phyloP scores from a whole-genome alignment of 35 echinoderm and acorn worm species.

The Strongylocentrotus purpuratus region DNA sequence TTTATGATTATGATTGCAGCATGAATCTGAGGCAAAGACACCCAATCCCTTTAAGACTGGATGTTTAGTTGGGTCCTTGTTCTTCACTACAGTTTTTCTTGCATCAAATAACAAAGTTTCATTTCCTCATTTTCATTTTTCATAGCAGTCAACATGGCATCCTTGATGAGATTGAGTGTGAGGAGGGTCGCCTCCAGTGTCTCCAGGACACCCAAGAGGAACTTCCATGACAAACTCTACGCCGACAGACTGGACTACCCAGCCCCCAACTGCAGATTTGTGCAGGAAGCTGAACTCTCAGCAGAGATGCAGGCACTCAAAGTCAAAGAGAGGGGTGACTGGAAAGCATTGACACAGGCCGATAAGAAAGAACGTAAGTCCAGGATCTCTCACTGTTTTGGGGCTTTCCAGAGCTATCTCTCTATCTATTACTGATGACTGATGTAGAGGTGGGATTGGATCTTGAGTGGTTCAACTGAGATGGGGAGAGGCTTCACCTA shows the following conservation, averaged over 20 bases:
- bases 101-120: too few relatives aligned
- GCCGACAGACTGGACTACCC: constrained; percentile 88
- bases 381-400: too few relatives aligned
- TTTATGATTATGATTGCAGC: too few relatives aligned
- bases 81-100: too few relatives aligned
- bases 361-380: constrained; percentile 90
- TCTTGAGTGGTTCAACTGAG: background rate
- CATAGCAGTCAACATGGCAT: constrained; percentile 49
- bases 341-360: constrained; percentile 60
- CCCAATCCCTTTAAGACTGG: too few relatives aligned
- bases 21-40: too few relatives aligned
- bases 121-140: background rate
- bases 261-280: constrained; percentile 78
- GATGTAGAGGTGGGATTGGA: background rate
- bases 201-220: constrained; percentile 41
- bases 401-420: too few relatives aligned
- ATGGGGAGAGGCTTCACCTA: background rate
- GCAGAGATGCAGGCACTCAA: constrained; percentile 82
- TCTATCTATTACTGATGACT: too few relatives aligned
- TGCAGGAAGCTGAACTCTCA: constrained; percentile 70
- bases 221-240: constrained; percentile 51
- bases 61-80: too few relatives aligned
- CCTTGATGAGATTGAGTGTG: constrained; percentile 41
- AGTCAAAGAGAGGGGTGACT: constrained; percentile 83
- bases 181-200: constrained; percentile 52